Evolutionary conservation across 2,113 vertebrate species (phyloP).

Genomic region (Onychorhynchus coronatus): DNA sequence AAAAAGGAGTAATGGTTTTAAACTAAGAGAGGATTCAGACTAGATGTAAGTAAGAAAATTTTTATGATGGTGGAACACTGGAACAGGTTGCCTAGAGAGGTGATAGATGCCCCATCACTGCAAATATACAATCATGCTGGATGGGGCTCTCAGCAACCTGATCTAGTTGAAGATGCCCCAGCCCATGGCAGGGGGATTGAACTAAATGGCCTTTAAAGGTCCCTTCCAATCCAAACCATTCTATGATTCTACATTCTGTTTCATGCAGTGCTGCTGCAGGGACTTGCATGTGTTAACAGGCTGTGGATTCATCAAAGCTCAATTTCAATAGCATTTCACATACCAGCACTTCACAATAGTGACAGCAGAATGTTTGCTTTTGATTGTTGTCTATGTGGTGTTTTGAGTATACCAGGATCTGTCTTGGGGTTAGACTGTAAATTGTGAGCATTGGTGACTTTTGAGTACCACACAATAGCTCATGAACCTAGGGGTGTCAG

Average conservation of each 20-base stretch:
- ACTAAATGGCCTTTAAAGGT: background rate
- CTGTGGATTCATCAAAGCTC: background rate
- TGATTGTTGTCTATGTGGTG: background rate
- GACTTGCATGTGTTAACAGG: accelerated
- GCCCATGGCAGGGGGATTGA: accelerated
- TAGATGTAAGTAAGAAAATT: background rate
- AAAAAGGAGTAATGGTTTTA: background rate
- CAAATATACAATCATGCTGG: background rate
- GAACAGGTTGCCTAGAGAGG: background rate
- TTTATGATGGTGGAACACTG: background rate
- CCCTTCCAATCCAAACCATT: background rate
- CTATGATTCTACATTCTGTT: background rate
- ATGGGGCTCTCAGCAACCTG: background rate
- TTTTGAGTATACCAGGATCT: background rate
- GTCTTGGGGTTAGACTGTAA: background rate
- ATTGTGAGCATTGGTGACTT: background rate
- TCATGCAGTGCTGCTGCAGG: background rate
- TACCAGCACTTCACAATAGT: background rate
- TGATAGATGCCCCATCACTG: background rate
- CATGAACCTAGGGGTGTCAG: background rate
- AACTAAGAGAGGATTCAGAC: background rate
- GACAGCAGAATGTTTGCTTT: background rate
- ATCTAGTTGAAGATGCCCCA: background rate
- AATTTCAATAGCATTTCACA: background rate
- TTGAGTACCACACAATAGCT: background rate